phyloP scores from a whole-genome alignment of 2,113 vertebrate genomes.

The Bagarius yarrelli region DNA sequence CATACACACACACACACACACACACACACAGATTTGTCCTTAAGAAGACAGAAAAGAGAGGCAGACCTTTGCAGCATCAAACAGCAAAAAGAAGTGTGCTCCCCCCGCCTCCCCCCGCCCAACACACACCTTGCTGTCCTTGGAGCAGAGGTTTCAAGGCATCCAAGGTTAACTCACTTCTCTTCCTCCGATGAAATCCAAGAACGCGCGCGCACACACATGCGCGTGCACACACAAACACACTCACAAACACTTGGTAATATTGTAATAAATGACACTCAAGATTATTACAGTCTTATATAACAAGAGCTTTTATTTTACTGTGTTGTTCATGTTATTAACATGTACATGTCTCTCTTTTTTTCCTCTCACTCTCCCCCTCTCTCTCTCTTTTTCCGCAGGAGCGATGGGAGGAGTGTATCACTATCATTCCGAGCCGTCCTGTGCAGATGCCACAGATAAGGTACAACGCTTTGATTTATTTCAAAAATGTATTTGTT shows the following conservation, averaged over 20 bases:
- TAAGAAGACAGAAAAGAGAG: background rate
- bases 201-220: conserved; percentile 20
- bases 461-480: conserved; percentile 59
- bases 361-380: too few relatives aligned
- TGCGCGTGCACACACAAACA: conserved; percentile 25
- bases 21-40: conserved; percentile 7
- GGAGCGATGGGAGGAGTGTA: conserved; percentile 69
- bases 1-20: conserved; percentile 37
- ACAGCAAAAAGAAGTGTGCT: background rate
- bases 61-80: background rate
- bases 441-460: conserved; percentile 69
- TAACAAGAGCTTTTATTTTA: conserved; percentile 66
- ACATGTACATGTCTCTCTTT: background rate
- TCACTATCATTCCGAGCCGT: conserved; percentile 70
- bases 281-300: conserved; percentile 42
- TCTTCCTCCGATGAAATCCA: conserved; percentile 38
- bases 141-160: conserved; percentile 47
- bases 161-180: conserved; percentile 39
- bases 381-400: conserved; percentile 48
- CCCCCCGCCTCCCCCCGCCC: background rate
- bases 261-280: background rate
- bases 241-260: too few relatives aligned
- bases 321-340: conserved; percentile 6
- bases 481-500: too few relatives aligned
- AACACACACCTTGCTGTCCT: conserved; percentile 56